Base-by-base conservation (phyloP, 1,140 invertebrate species). In the Capitella teleta region DNA sequence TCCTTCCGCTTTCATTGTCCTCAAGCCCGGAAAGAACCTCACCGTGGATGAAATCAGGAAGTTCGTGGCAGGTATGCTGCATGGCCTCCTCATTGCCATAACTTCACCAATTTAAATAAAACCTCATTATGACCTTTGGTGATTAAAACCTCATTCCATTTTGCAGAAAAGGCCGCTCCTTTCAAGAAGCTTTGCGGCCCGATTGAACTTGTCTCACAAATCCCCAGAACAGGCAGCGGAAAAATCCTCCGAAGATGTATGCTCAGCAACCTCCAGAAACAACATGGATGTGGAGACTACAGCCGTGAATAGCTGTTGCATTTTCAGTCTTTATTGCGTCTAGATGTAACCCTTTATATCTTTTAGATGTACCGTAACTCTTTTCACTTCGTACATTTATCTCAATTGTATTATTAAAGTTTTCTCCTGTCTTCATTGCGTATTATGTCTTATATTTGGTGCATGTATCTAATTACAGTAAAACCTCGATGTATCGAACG, bases 171-270 rank as follows among this genome's bases (percentile, higher is more conserved):
- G 40, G 57, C 62, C 16, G 54, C 64, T 6, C 52, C 47, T 1
- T 56, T 64, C 52, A 69, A 69, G 50, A 53, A 52, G 21, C 51
- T 69, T 21, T 26, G 60, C 49, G 68, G 63, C 21, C 67, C 67
- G 18, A 60, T 69, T n/a, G 37, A 61, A 44, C 26, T 45, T 14
- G 51, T 55, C 36, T 6, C 48, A 16, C 58, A 26, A 21, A 26
- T 26, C 21, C 43, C 28, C 2, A 21, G 23, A 8, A 45, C 43
- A 14, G 21, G 6, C 1, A 63, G 57, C 23, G 65, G 65, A 12
- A 66, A 66, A 49, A 62, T 63, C 23, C 50, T 66, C 4, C 42
- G 65, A 12, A 49, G 61, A 37, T 19, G 19, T 24, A 40, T 40
- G n/a, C n/a, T n/a, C n/a, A n/a, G n/a, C n/a, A n/a, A n/a, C n/a